These are phyloP conservation scores for Hirudinaria manillensis DNA, from an alignment of 2,888 invertebrate species.

Conservation along the genomic window DNA sequence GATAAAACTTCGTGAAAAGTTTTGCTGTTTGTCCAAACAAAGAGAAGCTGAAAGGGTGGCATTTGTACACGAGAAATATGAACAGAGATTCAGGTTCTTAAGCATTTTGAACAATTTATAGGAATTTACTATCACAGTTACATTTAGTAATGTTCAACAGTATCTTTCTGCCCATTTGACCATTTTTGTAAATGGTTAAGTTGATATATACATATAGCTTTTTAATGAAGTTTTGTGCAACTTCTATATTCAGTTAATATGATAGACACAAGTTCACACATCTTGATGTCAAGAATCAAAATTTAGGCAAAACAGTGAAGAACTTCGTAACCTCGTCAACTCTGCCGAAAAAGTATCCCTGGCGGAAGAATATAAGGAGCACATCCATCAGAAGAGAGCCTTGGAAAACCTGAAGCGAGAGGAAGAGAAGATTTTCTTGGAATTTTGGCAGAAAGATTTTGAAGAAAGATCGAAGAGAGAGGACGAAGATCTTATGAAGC, in stretches of 20 bases:
- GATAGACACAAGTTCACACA: too few species aligned
- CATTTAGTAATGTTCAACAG: too few species aligned
- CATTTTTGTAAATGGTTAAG: too few species aligned
- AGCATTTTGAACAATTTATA: background rate
- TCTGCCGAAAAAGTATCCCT: conserved; percentile 51
- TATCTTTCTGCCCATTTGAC: too few species aligned
- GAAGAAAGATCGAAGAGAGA: conserved; percentile 50
- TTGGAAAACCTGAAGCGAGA: conserved; percentile 35
- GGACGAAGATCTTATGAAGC: conserved; percentile 48
- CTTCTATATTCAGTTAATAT: too few species aligned
- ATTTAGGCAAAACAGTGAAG: conserved; percentile 51
- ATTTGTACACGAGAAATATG: conserved; percentile 52
- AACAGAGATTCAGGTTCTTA: conserved; percentile 52
- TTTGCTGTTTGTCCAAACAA: conserved; percentile 50
- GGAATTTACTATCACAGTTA: too few species aligned
- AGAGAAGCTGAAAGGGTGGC: conserved; percentile 49
- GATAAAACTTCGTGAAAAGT: conserved; percentile 52
- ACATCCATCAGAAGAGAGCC: conserved; percentile 40
- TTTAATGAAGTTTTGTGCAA: too few species aligned
- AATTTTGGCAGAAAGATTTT: conserved; percentile 52
- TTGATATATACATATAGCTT: too few species aligned
- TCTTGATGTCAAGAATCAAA: background rate
- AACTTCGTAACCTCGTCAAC: conserved; percentile 50
- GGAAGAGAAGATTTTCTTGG: conserved; percentile 50
- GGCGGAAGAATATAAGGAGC: conserved; percentile 48